Percentiles rank a stretch among this genome's conserved stretches.
These are phyloP conservation scores for Polietes domitor DNA, from an alignment of 2,888 invertebrate genomes.

Conservation along the genomic window DNA sequence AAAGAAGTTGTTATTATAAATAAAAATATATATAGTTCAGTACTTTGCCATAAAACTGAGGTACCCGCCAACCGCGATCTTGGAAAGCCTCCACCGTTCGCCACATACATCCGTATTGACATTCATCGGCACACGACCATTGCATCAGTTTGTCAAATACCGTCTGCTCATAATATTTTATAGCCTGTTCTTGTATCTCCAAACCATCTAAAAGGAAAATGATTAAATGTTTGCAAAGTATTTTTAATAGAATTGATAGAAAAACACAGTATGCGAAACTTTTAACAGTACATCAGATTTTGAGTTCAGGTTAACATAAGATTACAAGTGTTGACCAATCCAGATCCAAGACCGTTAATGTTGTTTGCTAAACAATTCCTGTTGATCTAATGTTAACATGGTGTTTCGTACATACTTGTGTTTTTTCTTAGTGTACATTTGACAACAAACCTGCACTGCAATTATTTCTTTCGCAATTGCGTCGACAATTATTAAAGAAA, in stretches of 20 bases:
- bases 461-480: constrained; percentile 80
- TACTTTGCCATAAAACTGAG: constrained; percentile 98
- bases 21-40: neutral
- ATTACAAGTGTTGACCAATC: too few species aligned
- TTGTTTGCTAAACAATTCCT: too few species aligned
- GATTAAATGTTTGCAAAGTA: neutral
- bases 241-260: too few species aligned
- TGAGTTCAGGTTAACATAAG: too few species aligned
- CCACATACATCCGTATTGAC: constrained; percentile 97
- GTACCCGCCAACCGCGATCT: constrained; percentile 86
- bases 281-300: too few species aligned
- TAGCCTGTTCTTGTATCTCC: constrained; percentile 77
- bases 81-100: constrained; percentile 90
- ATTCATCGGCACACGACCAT: constrained; percentile 95
- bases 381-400: too few species aligned
- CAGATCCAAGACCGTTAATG: too few species aligned
- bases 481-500: constrained; percentile 81
- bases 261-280: too few species aligned
- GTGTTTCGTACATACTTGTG: too few species aligned
- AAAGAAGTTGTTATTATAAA: too few species aligned
- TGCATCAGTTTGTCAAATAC: constrained; percentile 81
- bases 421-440: too few species aligned
- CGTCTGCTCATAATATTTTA: constrained; percentile 77
- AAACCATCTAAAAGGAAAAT: constrained; percentile 73
- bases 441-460: constrained; percentile 81